Conservation (phyloP, 2,888 invertebrate genomes). For the Stegophylla sp. region DNA sequence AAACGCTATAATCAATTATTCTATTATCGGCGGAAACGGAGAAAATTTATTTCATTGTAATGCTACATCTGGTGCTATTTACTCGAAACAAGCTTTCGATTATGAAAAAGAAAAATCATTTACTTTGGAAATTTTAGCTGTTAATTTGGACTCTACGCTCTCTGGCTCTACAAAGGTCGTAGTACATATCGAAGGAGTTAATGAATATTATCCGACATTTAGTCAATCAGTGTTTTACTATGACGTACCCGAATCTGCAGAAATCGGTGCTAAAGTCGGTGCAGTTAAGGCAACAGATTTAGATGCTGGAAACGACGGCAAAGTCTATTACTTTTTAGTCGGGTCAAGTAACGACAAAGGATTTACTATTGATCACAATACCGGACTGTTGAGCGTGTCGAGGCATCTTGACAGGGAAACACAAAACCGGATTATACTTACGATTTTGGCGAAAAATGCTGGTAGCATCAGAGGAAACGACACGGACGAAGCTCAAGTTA, state of each 20-base stretch:
- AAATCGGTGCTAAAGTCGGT: conserved; percentile 84
- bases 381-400: conserved; percentile 84
- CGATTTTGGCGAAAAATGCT: conserved; percentile 92
- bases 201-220: conserved; percentile 88
- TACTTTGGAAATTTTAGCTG: conserved; percentile 78
- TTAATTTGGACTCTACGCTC: conserved; percentile 86
- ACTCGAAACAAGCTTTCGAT: conserved; percentile 80
- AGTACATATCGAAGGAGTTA: conserved; percentile 82
- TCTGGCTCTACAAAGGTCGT: conserved; percentile 75
- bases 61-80: conserved; percentile 77
- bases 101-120: conserved; percentile 83
- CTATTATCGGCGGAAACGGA: conserved; percentile 78
- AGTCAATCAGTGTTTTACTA: conserved; percentile 89
- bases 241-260: conserved; percentile 90
- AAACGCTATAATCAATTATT: conserved; percentile 84
- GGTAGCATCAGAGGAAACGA: conserved; percentile 94
- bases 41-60: conserved; percentile 81
- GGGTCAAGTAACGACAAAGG: conserved; percentile 92
- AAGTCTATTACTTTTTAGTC: conserved; percentile 88
- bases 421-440: conserved; percentile 85
- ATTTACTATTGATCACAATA: conserved; percentile 83
- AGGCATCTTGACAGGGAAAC: conserved; percentile 84
- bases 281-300: conserved; percentile 87
- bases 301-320: conserved; percentile 85
- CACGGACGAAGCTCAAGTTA: conserved; percentile 92